Percentiles rank a stretch among this genome's conserved stretches.
Conservation (phyloP, 1,140 invertebrate genomes). For the Helicoverpa zea region DNA sequence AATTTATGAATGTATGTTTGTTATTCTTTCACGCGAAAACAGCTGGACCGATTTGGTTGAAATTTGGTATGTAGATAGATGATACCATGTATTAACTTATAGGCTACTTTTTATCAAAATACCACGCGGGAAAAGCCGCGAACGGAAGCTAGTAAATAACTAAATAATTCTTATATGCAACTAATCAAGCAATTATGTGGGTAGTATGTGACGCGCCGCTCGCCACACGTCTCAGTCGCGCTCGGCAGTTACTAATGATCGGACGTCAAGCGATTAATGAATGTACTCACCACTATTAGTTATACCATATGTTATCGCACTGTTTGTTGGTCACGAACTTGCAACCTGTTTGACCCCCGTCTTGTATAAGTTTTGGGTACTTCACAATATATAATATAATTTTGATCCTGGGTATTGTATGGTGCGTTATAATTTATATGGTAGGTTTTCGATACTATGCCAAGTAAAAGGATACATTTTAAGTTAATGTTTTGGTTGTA, state of each 20-base stretch:
- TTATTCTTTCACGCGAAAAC: too few relatives aligned
- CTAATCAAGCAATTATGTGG: conserved; percentile 8
- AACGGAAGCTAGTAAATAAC: not conserved
- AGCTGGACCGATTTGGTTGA: too few relatives aligned
- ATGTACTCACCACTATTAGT: conserved; percentile 35
- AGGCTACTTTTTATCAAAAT: too few relatives aligned
- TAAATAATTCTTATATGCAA: not conserved
- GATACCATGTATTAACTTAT: too few relatives aligned
- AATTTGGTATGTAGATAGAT: too few relatives aligned
- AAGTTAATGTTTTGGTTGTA: too few relatives aligned
- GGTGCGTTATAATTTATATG: not conserved
- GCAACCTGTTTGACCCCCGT: not conserved
- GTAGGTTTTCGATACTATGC: too few relatives aligned
- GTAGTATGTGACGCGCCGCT: conserved; percentile 17
- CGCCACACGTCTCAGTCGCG: conserved; percentile 5
- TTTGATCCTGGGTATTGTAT: too few relatives aligned
- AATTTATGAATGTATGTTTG: too few relatives aligned
- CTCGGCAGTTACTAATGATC: conserved; percentile 49
- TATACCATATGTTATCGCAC: conserved; percentile 18
- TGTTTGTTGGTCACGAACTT: conserved; percentile 32
- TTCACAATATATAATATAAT: too few relatives aligned
- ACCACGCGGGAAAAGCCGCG: too few relatives aligned
- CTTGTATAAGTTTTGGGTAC: conserved; percentile 5
- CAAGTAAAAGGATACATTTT: too few relatives aligned
- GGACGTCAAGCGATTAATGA: conserved; percentile 45